phyloP scores from a whole-genome alignment of 2,888 invertebrate species.

The Orchesella flavescens region DNA sequence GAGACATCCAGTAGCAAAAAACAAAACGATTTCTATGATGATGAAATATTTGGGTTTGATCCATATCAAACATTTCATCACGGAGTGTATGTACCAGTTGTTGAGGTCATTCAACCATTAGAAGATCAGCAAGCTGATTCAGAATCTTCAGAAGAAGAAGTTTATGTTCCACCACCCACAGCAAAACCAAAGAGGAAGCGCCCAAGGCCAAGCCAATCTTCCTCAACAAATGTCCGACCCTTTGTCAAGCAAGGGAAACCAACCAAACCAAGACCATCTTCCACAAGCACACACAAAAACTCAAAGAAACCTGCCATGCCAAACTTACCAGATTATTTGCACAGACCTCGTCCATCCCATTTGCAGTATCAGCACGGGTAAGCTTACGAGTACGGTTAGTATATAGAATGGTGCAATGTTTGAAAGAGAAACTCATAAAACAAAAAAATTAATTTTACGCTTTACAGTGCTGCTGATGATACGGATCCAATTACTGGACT shows the following conservation, averaged over 20 bases:
- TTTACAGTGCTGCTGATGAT: slow-evolving; percentile 68
- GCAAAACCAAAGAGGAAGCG: slow-evolving; percentile 48
- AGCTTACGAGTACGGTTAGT: too few relatives aligned
- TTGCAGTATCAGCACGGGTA: slow-evolving; percentile 71
- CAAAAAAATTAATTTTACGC: not conserved
- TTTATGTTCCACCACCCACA: slow-evolving; percentile 40
- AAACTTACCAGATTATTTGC: slow-evolving; percentile 69
- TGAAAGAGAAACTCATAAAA: not conserved
- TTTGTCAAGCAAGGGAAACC: slow-evolving; percentile 60
- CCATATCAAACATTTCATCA: slow-evolving; percentile 72
- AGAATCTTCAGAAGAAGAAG: slow-evolving; percentile 55
- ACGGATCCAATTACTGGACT: slow-evolving; percentile 69
- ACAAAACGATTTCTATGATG: slow-evolving; percentile 72
- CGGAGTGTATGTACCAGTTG: slow-evolving; percentile 71
- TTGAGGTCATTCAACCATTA: slow-evolving; percentile 59
- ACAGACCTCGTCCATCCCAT: slow-evolving; percentile 71
- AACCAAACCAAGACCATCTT: slow-evolving; percentile 15
- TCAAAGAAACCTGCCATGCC: slow-evolving; percentile 63
- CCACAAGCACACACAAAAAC: slow-evolving; percentile 26
- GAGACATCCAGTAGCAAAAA: slow-evolving; percentile 64
- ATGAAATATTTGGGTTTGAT: slow-evolving; percentile 72
- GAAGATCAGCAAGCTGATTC: slow-evolving; percentile 45
- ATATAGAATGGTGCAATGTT: too few relatives aligned
- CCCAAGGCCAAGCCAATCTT: slow-evolving; percentile 46
- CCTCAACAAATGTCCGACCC: slow-evolving; percentile 44